Evolutionary conservation across 2,888 invertebrate species (phyloP).

Genomic region (Trilocha varians): DNA sequence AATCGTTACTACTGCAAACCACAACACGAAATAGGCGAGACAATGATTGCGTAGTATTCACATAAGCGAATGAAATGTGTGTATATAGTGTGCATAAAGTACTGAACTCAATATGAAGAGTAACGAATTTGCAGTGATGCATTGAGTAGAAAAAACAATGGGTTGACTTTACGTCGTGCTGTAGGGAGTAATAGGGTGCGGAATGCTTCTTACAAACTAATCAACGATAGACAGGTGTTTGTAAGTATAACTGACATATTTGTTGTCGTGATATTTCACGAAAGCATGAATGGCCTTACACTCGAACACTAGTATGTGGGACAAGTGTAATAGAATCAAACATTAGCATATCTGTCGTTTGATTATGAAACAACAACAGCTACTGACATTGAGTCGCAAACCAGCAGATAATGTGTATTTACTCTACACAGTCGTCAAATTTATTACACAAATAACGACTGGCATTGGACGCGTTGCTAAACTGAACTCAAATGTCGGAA

Average conservation of each 20-base stretch:
- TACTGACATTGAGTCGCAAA: constrained; percentile 32
- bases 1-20: constrained; percentile 22
- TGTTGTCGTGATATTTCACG: not conserved
- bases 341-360: constrained; percentile 21
- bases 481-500: constrained; percentile 29
- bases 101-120: constrained; percentile 7
- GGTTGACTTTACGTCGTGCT: constrained; percentile 64
- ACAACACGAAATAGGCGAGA: constrained; percentile 17
- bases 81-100: constrained; percentile 20
- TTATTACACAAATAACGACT: constrained; percentile 34
- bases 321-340: constrained; percentile 7
- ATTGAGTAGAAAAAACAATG: constrained; percentile 39
- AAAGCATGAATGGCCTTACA: constrained; percentile 10
- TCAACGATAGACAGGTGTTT: not conserved
- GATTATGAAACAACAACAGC: constrained; percentile 24
- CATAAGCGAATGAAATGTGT: constrained; percentile 19
- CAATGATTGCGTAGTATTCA: constrained; percentile 10
- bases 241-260: not conserved
- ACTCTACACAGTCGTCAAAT: constrained; percentile 21
- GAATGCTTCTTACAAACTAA: constrained; percentile 6
- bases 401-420: constrained; percentile 29
- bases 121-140: not conserved
- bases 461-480: constrained; percentile 35
- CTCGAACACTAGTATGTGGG: constrained; percentile 10
- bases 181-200: constrained; percentile 32